Evolutionary conservation across 92 coral and sea anemone species (phyloP), one percentile per base, ranked within the genome.

Genomic region (Porites rus): DNA sequence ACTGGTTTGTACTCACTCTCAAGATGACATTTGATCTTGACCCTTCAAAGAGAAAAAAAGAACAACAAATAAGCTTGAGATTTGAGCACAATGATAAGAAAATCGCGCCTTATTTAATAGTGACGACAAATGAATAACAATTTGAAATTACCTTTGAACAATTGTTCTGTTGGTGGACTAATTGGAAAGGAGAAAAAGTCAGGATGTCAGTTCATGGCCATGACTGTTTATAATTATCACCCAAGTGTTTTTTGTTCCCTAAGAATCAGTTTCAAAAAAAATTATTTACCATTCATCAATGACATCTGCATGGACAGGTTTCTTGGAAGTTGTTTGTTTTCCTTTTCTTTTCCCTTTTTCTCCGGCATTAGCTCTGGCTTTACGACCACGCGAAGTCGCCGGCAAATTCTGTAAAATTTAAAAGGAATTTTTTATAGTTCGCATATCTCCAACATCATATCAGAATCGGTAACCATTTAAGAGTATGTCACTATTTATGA

Each of bases 1-100:
- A 38, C 46, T 38, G 46, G 60, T 54, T 56, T 14, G 13, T 56
- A 60, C 79, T 73, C 74, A 83, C 87, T 73, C 62, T 72, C 51
- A 83, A 50, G n/a, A 83, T 62, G 28, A 83, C 80, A 43, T 83
- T 83, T 50, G 79, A 72, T 65, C 80, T 64, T 20, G 87, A 83
- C 6, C 87, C 87, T 83, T 22, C 5, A 3, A 24, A 43, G 17
- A 9, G 50, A 2, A 83, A 25, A 70, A 28, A 43, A 7, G 10
- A 6, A 19, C 25, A n/a, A 53, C 8, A n/a, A 20, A 22, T 51
- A 6, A 24, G n/a, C 43, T 51, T 68, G 8, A 14, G 8, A 21
- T 1, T 9, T 65, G 2, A 1, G 38, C 10, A 25, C 21, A 74
- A 8, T 1, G 3, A 20, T 2, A 10, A 25, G 19, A 53, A 7